Evolutionary conservation across 1,140 invertebrate genomes (phyloP).

Genomic region (Aphis craccivora): DNA sequence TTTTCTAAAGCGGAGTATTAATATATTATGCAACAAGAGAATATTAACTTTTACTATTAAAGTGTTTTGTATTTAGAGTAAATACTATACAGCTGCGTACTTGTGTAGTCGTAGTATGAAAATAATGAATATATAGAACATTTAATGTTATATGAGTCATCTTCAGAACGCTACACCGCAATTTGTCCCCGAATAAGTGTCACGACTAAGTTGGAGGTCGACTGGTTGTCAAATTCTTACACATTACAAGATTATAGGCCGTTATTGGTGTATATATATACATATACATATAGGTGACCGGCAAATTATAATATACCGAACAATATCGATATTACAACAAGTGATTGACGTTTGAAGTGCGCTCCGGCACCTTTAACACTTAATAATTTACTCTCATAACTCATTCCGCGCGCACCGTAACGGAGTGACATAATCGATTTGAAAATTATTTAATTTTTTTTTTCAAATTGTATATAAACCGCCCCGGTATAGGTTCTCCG

Average conservation of each 20-base stretch:
- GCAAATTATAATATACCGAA: background rate
- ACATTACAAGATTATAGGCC: background rate
- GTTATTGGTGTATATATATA: background rate
- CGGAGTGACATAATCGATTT: slow-evolving; percentile 15
- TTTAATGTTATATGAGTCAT: background rate
- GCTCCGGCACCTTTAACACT: background rate
- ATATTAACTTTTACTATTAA: background rate
- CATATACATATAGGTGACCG: slow-evolving; percentile 4
- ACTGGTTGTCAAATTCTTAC: background rate
- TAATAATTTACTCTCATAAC: slow-evolving; percentile 1
- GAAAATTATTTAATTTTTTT: background rate
- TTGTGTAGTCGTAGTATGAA: background rate
- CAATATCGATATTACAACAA: slow-evolving; percentile 10
- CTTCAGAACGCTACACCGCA: background rate
- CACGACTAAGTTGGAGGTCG: background rate
- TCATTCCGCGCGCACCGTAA: background rate
- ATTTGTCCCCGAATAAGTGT: background rate
- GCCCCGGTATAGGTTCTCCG: background rate
- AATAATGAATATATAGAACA: background rate
- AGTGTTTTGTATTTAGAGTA: background rate
- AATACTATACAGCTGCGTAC: background rate
- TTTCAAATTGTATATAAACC: background rate
- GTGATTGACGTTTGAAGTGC: background rate
- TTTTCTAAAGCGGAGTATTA: background rate
- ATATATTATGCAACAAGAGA: background rate